These are phyloP conservation scores for Silurus lanzhouensis DNA, from an alignment of 2,797 vertebrate species.

Conservation along the genomic window DNA sequence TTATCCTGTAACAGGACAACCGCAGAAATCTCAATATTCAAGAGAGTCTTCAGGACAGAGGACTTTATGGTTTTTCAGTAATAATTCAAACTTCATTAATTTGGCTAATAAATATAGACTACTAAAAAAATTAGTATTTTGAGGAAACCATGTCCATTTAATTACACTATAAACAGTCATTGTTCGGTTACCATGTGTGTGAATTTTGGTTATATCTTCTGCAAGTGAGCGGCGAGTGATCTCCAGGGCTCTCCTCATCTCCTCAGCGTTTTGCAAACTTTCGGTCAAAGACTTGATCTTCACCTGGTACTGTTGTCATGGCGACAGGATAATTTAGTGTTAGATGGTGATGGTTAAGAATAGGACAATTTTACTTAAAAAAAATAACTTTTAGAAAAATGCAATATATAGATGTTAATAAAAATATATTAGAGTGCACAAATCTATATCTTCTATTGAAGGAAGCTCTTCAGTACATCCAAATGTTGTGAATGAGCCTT, in stretches of 20 bases:
- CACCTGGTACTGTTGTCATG: constrained; percentile 81
- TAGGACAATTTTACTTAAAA: too few species aligned
- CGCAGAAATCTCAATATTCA: neutral
- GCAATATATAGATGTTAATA: too few species aligned
- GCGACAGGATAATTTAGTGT: neutral
- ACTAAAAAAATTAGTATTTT: too few species aligned
- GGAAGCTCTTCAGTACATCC: too few species aligned
- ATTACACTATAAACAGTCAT: neutral
- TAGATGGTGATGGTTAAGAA: too few species aligned
- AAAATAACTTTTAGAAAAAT: too few species aligned
- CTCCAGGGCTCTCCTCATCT: constrained; percentile 89
- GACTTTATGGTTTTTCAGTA: neutral
- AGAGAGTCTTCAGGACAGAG: neutral
- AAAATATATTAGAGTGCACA: too few species aligned
- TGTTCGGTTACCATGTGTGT: constrained; percentile 79
- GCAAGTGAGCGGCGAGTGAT: constrained; percentile 85
- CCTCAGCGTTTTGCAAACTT: constrained; percentile 94
- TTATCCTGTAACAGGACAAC: neutral
- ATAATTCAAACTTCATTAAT: neutral
- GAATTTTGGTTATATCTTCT: constrained; percentile 85
- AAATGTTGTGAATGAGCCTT: too few species aligned
- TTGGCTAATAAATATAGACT: too few species aligned
- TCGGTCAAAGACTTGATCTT: constrained; percentile 93
- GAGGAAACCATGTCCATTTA: neutral
- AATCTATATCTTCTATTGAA: too few species aligned